phyloP scores from a whole-genome alignment of 2,797 vertebrate species.

The Cyprinodon diabolis region DNA sequence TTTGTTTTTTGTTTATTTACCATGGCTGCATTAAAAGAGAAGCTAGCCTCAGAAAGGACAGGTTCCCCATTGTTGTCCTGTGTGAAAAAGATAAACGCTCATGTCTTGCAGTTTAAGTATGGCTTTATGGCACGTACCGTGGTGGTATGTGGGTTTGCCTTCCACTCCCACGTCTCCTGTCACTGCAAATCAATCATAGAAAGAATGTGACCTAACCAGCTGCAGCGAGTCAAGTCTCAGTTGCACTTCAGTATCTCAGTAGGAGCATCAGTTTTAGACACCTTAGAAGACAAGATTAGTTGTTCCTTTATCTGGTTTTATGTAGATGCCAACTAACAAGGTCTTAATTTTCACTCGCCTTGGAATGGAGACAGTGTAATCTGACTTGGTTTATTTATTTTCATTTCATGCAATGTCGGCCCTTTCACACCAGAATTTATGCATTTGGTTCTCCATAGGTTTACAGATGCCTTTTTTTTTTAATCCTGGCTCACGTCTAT shows the following conservation, averaged over 20 bases:
- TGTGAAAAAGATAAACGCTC: neutral
- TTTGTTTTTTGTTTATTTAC: neutral
- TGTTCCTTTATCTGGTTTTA: neutral
- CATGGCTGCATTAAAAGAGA: neutral
- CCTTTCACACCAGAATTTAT: neutral
- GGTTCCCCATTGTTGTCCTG: neutral
- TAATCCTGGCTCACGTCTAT: neutral
- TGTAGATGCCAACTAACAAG: neutral
- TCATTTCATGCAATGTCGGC: neutral
- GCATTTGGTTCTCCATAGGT: neutral
- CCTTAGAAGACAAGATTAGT: neutral
- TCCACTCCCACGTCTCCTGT: neutral
- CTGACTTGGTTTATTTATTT: neutral
- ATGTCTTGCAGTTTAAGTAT: neutral
- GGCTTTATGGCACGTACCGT: neutral
- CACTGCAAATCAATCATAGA: neutral
- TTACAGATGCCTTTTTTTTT: no score
- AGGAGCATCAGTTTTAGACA: neutral
- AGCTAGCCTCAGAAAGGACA: neutral
- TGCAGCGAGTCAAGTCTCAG: neutral
- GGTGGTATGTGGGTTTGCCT: neutral
- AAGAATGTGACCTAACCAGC: neutral
- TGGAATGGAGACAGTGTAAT: neutral
- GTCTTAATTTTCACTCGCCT: neutral
- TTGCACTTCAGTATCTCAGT: neutral